Evolutionary conservation across 2,113 vertebrate species (phyloP).

Genomic region (Syngnathus typhle): DNA sequence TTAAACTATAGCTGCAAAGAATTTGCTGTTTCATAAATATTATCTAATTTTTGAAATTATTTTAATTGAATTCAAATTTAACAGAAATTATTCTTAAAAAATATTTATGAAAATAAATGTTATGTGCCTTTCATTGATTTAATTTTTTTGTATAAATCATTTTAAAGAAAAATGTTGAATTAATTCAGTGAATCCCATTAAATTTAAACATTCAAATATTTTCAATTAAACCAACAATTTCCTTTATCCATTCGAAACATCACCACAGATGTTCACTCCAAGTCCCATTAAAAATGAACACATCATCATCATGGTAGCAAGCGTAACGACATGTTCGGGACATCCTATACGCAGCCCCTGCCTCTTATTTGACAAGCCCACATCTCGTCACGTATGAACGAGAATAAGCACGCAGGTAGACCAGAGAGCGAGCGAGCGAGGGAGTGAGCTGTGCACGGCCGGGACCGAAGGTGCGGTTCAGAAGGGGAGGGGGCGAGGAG

Average conservation of each 20-base stretch:
- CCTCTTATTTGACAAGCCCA: neutral
- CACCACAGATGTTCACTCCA: neutral
- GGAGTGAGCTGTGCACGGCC: neutral
- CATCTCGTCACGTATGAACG: neutral
- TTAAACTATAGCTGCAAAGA: too few species aligned
- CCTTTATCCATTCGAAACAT: neutral
- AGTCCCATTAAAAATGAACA: neutral
- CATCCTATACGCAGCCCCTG: neutral
- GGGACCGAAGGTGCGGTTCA: neutral
- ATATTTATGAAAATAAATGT: too few species aligned
- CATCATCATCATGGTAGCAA: neutral
- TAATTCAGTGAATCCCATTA: too few species aligned
- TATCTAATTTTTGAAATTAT: too few species aligned
- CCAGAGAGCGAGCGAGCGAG: too few species aligned
- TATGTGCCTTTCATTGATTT: too few species aligned
- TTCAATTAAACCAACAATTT: neutral
- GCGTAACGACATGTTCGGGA: neutral
- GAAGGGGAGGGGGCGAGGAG: neutral
- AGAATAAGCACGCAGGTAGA: neutral
- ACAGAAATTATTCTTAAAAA: too few species aligned
- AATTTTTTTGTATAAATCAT: too few species aligned
- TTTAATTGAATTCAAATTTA: too few species aligned
- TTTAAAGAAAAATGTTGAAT: too few species aligned
- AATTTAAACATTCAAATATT: too few species aligned
- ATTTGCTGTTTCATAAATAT: too few species aligned